Conservation (phyloP, 2,888 invertebrate genomes). For the Synergus umbraculus region DNA sequence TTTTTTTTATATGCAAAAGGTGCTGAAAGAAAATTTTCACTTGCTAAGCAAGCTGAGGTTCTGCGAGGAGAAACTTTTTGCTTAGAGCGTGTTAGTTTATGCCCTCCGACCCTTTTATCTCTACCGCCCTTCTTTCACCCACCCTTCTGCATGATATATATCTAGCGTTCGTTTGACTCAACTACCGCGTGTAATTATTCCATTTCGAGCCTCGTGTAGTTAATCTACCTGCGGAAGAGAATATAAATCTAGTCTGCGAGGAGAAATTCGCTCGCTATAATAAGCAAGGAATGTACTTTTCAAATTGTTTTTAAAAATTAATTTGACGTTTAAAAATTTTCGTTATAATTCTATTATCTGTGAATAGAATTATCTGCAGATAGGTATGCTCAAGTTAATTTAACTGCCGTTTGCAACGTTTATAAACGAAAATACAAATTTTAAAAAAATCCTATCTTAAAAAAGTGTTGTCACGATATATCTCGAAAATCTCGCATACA, state of each 20-base stretch:
- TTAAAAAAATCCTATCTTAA: too few species aligned
- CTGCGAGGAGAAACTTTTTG: neutral
- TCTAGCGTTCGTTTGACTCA: conserved; percentile 14
- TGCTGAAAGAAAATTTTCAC: neutral
- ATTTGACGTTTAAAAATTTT: neutral
- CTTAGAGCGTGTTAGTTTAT: conserved; percentile 33
- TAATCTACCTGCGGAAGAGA: neutral
- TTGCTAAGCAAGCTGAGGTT: neutral
- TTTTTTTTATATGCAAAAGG: neutral
- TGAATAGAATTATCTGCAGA: neutral
- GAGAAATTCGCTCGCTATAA: neutral
- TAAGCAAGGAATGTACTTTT: neutral
- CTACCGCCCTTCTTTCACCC: conserved; percentile 28
- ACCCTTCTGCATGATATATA: neutral
- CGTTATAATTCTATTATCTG: neutral
- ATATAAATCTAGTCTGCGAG: conserved; percentile 6
- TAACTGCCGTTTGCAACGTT: too few species aligned
- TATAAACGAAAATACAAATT: too few species aligned
- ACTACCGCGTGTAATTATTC: conserved; percentile 59
- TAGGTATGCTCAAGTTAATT: too few species aligned
- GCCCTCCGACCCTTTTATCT: conserved; percentile 43
- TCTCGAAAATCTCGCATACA: too few species aligned
- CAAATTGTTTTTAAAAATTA: neutral
- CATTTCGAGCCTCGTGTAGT: conserved; percentile 51
- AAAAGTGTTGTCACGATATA: too few species aligned